phyloP scores from a whole-genome alignment of 2,113 vertebrate genomes.

The Aleadryas rufinucha region DNA sequence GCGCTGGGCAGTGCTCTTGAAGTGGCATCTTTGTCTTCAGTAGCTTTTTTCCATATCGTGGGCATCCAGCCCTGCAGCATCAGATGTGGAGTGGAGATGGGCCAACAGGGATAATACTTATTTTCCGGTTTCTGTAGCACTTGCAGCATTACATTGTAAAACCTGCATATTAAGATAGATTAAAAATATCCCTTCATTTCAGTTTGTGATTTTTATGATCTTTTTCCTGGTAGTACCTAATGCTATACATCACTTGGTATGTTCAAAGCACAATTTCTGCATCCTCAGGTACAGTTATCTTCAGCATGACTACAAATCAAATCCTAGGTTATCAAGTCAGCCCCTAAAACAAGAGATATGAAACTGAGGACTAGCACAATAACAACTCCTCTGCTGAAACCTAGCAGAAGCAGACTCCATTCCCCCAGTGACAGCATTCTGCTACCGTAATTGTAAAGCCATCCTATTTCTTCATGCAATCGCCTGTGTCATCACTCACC shows the following conservation, averaged over 20 bases:
- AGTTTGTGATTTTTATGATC: background rate
- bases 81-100: background rate
- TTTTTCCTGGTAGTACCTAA: background rate
- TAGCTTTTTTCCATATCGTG: rapidly evolving
- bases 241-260: background rate
- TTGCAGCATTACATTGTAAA: background rate
- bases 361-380: background rate
- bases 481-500: background rate
- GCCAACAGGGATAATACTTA: background rate
- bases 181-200: background rate
- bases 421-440: background rate
- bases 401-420: background rate
- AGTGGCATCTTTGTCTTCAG: background rate
- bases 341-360: background rate
- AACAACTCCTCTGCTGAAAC: background rate
- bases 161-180: background rate
- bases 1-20: background rate
- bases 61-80: background rate
- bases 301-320: background rate
- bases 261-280: background rate
- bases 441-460: background rate
- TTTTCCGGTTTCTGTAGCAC: background rate
- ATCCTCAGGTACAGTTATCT: background rate
- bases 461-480: background rate
- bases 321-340: background rate